Base-by-base conservation (phyloP, 2,113 vertebrate genomes). In the Ceuthmochares aereus region DNA sequence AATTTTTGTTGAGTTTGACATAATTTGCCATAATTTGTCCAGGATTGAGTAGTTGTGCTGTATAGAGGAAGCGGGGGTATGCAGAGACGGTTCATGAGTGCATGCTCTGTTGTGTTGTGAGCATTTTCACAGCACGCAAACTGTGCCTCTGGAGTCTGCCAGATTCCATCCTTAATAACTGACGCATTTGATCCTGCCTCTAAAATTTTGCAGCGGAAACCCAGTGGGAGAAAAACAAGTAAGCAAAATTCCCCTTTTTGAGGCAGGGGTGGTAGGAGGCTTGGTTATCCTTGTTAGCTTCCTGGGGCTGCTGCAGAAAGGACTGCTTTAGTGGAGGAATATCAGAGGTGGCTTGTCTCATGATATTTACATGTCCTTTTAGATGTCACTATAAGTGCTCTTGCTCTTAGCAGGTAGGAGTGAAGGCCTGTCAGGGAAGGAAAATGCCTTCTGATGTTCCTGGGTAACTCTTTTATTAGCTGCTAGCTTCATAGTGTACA, bases 401-500 rank as follows among this genome's bases (percentile, higher is more conserved):
- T 81, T 91, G 55, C 93, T 96, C 77, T 92, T 80, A 70, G 88
- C 75, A 97, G 91, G 94, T 91, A 91, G 83, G 96, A 97, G 64
- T 64, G 76, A 97, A 97, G 97, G 88, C 87, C 87, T 97, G 89
- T 96, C 95, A 98, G 91, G 78, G 84, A 93, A 85, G 82, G 89
- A 66, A 93, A 94, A 93, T 67, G 80, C 70, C 55, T 96, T 96
- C 87, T 95, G 95, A 82, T 96, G 70, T 95, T 97, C 52, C 93
- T 70, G 84, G 59, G 27, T 97, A 91, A 62, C 92, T 96, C 22
- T 87, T 93, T 91, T 92, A 90, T 63, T 95, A 93, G 81, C 92
- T 87, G 86, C 84, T 92, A 58, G 77, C 68, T 95, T 97, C 15
- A 11, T 47, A 80, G 85, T 67, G 81, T 81, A 85, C 69, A 83